phyloP scores from a whole-genome alignment of 2,113 vertebrate genomes.

The Epinephelus lanceolatus region DNA sequence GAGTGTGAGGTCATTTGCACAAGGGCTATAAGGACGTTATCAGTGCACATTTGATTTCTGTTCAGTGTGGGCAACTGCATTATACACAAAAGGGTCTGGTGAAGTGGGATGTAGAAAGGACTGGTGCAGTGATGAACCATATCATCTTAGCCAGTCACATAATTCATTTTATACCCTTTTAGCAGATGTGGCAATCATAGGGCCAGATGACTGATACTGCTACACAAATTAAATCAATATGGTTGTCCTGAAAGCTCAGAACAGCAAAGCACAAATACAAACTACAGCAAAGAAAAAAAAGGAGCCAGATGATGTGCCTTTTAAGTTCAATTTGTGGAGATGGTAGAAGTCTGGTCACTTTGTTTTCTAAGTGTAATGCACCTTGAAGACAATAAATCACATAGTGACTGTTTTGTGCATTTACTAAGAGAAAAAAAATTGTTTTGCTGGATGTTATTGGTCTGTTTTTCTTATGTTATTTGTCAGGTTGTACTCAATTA shows the following conservation, averaged over 20 bases:
- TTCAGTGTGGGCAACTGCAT: background rate
- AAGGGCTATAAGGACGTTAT: constrained; percentile 32
- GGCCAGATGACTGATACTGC: background rate
- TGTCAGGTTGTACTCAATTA: constrained; percentile 3
- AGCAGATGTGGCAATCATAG: constrained; percentile 24
- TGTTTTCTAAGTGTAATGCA: background rate
- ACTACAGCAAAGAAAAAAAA: background rate
- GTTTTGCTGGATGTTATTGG: background rate
- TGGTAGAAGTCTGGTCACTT: background rate
- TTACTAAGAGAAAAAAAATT: background rate
- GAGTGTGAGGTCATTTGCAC: constrained; percentile 19
- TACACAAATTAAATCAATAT: background rate
- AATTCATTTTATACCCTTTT: constrained; percentile 4
- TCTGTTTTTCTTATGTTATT: background rate
- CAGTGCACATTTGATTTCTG: background rate
- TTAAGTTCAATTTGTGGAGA: background rate
- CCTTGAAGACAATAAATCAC: background rate
- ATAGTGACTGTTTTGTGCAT: background rate
- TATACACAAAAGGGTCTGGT: too few species aligned
- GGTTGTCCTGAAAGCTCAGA: background rate
- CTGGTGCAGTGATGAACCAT: constrained; percentile 2
- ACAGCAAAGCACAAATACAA: background rate
- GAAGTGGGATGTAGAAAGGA: too few species aligned
- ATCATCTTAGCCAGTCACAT: background rate
- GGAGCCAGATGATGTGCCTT: background rate